Evolutionary conservation across 1,140 invertebrate species (phyloP).

Genomic region (Phenacoccus solenopsis): DNA sequence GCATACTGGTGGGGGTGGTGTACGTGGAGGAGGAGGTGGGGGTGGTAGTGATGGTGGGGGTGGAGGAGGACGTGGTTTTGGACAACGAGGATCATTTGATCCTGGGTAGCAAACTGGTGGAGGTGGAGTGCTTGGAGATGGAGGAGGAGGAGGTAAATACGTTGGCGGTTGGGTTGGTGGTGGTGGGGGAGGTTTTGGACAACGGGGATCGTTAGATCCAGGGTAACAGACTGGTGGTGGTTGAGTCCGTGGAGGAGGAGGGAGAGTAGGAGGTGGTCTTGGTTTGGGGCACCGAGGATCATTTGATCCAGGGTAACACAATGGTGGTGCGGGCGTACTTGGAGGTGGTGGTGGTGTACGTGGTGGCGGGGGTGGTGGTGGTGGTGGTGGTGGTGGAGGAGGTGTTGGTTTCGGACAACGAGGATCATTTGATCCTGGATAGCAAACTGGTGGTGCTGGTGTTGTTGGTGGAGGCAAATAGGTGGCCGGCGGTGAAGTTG

Average conservation of each 20-base stretch:
- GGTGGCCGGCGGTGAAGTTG: constrained; percentile 24
- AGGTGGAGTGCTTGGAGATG: background rate
- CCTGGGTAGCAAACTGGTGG: constrained; percentile 27
- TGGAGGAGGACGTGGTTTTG: constrained; percentile 28
- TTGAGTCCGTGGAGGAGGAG: constrained; percentile 21
- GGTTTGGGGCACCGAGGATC: constrained; percentile 32
- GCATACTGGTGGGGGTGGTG: constrained; percentile 25
- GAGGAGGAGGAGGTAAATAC: constrained; percentile 29
- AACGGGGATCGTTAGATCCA: constrained; percentile 31
- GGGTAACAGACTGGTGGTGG: constrained; percentile 30
- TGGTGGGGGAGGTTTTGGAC: constrained; percentile 27
- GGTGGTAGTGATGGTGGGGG: constrained; percentile 18
- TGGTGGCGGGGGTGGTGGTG: constrained; percentile 23
- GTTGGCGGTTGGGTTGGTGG: constrained; percentile 23
- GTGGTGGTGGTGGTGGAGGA: constrained; percentile 26
- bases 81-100: constrained; percentile 32
- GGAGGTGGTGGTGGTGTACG: constrained; percentile 23
- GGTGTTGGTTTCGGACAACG: constrained; percentile 29
- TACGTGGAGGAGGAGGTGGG: constrained; percentile 24
- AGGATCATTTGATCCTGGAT: constrained; percentile 31
- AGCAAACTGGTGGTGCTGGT: constrained; percentile 27
- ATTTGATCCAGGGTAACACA: constrained; percentile 31
- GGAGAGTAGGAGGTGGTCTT: constrained; percentile 21
- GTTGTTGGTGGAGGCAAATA: constrained; percentile 22
- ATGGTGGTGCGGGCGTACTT: constrained; percentile 22